Percentiles rank a stretch among this genome's conserved stretches.
Evolutionary conservation across 2,888 invertebrate genomes (phyloP).

Genomic region (Synanthedon myopaeformis): DNA sequence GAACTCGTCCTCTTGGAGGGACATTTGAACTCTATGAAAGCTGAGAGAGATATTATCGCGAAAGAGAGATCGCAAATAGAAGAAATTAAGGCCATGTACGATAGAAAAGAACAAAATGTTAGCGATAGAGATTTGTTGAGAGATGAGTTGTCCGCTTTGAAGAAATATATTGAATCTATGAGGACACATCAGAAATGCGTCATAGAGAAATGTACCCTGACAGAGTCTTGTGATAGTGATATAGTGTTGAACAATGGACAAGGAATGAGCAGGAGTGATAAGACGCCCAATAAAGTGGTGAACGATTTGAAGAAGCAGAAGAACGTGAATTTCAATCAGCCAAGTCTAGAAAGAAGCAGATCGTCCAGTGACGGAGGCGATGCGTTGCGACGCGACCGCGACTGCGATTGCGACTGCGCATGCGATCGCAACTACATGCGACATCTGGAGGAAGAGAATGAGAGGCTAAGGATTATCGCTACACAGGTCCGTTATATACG

Average conservation of each 20-base stretch:
- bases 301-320: slow-evolving; percentile 54
- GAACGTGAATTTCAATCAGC: slow-evolving; percentile 50
- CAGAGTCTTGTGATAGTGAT: slow-evolving; percentile 21
- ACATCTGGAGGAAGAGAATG: slow-evolving; percentile 34
- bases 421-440: slow-evolving; percentile 9
- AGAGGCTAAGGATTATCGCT: slow-evolving; percentile 31
- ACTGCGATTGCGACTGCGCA: slow-evolving; percentile 2
- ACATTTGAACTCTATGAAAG: slow-evolving; percentile 37
- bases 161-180: slow-evolving; percentile 29
- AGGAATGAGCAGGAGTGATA: slow-evolving; percentile 15
- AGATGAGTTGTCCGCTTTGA: slow-evolving; percentile 32
- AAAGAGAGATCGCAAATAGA: slow-evolving; percentile 32
- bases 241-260: slow-evolving; percentile 34
- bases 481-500: slow-evolving; percentile 29
- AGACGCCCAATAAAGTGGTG: slow-evolving; percentile 29
- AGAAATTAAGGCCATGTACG: slow-evolving; percentile 13
- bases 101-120: slow-evolving; percentile 13
- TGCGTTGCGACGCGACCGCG: slow-evolving; percentile 1
- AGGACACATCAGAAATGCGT: slow-evolving; percentile 26
- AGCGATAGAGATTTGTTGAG: slow-evolving; percentile 31
- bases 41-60: slow-evolving; percentile 37
- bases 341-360: slow-evolving; percentile 10
- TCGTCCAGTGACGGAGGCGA: slow-evolving; percentile 21
- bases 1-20: slow-evolving; percentile 38
- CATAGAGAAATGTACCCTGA: slow-evolving; percentile 31